Base-by-base conservation (phyloP, 2,888 invertebrate species). In the Urechis unicinctus region DNA sequence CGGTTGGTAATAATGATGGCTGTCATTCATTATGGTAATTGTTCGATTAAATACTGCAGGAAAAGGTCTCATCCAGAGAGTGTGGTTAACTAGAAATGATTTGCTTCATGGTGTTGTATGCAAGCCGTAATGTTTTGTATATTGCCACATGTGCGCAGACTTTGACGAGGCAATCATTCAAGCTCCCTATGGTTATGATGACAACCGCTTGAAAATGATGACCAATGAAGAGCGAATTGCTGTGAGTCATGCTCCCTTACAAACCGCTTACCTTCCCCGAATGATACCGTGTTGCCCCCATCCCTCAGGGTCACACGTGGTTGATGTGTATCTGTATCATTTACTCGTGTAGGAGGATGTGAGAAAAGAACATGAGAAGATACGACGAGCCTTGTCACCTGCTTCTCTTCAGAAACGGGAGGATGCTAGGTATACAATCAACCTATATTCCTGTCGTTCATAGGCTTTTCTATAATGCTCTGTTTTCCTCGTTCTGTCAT, bases 401-500 rank as follows among this genome's bases (percentile, higher is more conserved):
- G 64, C 61, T 28, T 64, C 68, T 3, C 62, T 65, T 55, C 65
- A 64, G 50, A 62, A 62, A 56, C 63, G 72, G 50, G 74, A 74
- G 55, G 68, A 70, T 56, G 74, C 71, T 61, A 74, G 72, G 75
- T 75, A 61, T n/a, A n/a, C n/a, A n/a, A n/a, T n/a, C n/a, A n/a
- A n/a, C n/a, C n/a, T n/a, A n/a, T n/a, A n/a, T n/a, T n/a, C n/a
- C n/a, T n/a, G n/a, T n/a, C n/a, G n/a, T n/a, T n/a, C n/a, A n/a
- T n/a, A n/a, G n/a, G n/a, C n/a, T n/a, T n/a, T n/a, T n/a, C n/a
- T n/a, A n/a, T n/a, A n/a, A n/a, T n/a, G n/a, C n/a, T n/a, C n/a
- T n/a, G n/a, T n/a, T n/a, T n/a, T n/a, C n/a, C n/a, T n/a, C n/a
- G 9, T 24, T 41, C 36, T 26, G 28, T 52, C 13, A n/a, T 50